A percentile compares a stretch with the other conserved stretches of the same genome.
phyloP scores from a whole-genome alignment of 92 coral and sea anemone genomes.

The Ricordea florida region DNA sequence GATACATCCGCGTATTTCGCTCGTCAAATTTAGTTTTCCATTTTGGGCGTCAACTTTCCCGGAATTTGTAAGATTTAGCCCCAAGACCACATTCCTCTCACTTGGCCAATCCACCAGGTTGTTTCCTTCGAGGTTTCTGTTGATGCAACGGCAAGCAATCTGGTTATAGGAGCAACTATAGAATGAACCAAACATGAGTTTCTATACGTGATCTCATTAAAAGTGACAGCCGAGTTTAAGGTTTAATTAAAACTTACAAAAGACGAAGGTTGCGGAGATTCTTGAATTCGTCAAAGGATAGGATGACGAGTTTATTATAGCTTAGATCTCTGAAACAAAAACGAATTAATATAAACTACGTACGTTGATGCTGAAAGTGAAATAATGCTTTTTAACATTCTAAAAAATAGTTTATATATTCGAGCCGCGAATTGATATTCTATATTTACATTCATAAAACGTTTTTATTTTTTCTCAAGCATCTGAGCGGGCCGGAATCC shows the following conservation, averaged over 20 bases:
- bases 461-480: no score
- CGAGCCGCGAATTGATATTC: no score
- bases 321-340: slow-evolving; percentile 12
- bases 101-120: not conserved
- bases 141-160: no score
- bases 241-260: not conserved
- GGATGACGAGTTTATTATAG: not conserved
- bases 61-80: not conserved
- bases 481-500: no score
- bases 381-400: no score
- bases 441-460: no score
- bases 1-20: not conserved
- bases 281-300: not conserved
- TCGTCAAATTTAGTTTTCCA: not conserved
- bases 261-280: not conserved
- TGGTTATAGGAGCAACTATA: no score
- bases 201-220: not conserved
- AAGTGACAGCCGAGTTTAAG: not conserved
- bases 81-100: no score
- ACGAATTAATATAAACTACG: no score
- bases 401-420: no score
- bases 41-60: not conserved
- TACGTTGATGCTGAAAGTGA: no score
- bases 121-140: not conserved
- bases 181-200: not conserved